phyloP scores from a whole-genome alignment of 1,140 invertebrate genomes.

The Diorhabda carinulata region DNA sequence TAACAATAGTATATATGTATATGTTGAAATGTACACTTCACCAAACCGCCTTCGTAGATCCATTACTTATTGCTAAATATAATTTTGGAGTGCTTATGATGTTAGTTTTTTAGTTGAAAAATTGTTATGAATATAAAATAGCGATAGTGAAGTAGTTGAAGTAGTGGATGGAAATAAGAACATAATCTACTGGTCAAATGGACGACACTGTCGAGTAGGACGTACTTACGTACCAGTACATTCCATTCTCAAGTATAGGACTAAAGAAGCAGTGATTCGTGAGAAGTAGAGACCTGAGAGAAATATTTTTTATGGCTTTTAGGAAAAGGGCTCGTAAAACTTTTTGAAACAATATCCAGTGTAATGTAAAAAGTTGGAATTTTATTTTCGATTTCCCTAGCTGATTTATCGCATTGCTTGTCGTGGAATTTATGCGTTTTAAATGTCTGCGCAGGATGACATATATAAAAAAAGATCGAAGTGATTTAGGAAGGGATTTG shows the following conservation, averaged over 20 bases:
- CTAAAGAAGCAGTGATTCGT: slow-evolving; percentile 10
- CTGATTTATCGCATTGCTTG: slow-evolving; percentile 5
- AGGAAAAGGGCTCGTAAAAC: slow-evolving; percentile 7
- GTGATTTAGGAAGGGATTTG: neutral
- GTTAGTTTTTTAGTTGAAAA: too few relatives aligned
- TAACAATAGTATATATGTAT: too few relatives aligned
- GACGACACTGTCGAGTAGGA: too few relatives aligned
- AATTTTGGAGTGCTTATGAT: too few relatives aligned
- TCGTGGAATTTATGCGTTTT: slow-evolving; percentile 4
- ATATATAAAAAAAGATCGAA: neutral
- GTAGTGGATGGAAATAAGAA: too few relatives aligned
- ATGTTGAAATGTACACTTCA: too few relatives aligned
- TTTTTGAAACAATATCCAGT: slow-evolving; percentile 15
- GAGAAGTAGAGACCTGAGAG: slow-evolving; percentile 1
- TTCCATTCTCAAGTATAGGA: slow-evolving; percentile 5
- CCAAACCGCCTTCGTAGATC: too few relatives aligned
- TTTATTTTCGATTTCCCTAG: slow-evolving; percentile 9
- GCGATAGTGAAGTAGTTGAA: too few relatives aligned
- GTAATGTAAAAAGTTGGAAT: slow-evolving; percentile 13
- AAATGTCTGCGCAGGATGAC: neutral
- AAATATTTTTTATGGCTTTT: slow-evolving; percentile 1
- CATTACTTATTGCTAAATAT: too few relatives aligned
- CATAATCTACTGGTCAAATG: too few relatives aligned
- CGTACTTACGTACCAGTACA: neutral
- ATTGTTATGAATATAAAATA: too few relatives aligned